These are phyloP conservation scores for Pantherophis vulpinus DNA, from an alignment of 2,797 vertebrate genomes.

Conservation along the genomic window DNA sequence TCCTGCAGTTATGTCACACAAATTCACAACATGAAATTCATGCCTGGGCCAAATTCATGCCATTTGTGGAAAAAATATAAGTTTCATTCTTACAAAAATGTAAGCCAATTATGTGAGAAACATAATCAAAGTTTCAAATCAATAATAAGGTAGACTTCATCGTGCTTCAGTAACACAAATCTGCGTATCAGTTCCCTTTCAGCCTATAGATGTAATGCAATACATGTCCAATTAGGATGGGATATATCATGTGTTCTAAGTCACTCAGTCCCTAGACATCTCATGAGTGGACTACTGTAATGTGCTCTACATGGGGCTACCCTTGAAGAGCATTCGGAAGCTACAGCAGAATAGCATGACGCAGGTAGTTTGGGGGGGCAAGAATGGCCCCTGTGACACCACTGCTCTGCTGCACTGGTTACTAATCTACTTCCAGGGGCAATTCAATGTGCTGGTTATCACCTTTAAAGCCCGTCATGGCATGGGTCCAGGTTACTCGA, in stretches of 20 bases:
- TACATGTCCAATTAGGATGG: slow-evolving; percentile 51
- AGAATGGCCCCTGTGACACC: background rate
- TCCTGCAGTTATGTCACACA: background rate
- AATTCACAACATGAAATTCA: background rate
- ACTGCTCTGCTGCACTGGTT: background rate
- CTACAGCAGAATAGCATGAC: background rate
- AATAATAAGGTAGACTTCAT: background rate
- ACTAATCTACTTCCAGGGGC: background rate
- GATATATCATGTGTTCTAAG: slow-evolving; percentile 54
- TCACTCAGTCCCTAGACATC: background rate
- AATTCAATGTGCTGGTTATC: background rate
- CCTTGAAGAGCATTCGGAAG: background rate
- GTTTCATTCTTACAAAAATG: background rate
- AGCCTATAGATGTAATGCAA: slow-evolving; percentile 9
- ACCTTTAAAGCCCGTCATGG: background rate
- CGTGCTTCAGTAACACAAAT: background rate
- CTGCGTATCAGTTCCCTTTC: background rate
- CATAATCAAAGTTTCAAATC: background rate
- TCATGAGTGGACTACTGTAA: background rate
- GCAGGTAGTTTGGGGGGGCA: background rate
- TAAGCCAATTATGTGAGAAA: background rate
- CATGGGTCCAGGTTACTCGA: background rate
- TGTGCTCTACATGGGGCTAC: too few relatives aligned
- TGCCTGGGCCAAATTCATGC: background rate
- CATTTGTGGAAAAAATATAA: background rate